Evolutionary conservation across 2,888 invertebrate genomes (phyloP).

Genomic region (Chelonus formosanus): DNA sequence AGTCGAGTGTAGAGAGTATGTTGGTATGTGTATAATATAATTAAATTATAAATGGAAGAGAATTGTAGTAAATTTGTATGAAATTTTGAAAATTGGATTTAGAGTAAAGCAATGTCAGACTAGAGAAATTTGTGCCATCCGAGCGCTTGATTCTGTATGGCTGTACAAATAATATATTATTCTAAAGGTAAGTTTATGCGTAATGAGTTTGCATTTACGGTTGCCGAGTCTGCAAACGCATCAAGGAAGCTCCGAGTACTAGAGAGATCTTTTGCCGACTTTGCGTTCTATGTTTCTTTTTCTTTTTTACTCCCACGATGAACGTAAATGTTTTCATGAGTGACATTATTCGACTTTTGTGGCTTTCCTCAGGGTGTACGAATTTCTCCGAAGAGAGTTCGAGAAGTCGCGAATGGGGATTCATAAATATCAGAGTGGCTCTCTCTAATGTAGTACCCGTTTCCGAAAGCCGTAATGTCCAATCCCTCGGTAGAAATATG

Average conservation of each 20-base stretch:
- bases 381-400: conserved; percentile 32
- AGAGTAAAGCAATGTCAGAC: background rate
- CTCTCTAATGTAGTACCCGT: conserved; percentile 48
- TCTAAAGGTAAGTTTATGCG: conserved; percentile 22
- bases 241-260: conserved; percentile 11
- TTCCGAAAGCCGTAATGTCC: conserved; percentile 49
- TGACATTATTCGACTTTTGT: conserved; percentile 29
- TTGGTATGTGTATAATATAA: background rate
- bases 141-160: background rate
- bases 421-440: conserved; percentile 48
- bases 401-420: conserved; percentile 42
- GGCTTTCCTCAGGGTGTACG: conserved; percentile 17
- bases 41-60: background rate
- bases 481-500: conserved; percentile 45
- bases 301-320: conserved; percentile 2
- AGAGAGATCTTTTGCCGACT: conserved; percentile 10
- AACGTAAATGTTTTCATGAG: conserved; percentile 24
- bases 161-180: conserved; percentile 20
- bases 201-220: conserved; percentile 34
- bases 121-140: conserved; percentile 11
- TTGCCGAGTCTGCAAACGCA: conserved; percentile 30
- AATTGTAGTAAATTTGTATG: background rate
- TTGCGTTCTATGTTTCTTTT: conserved; percentile 5
- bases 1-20: no score
- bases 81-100: conserved; percentile 2